These are phyloP conservation scores for Mionectes macconnelli DNA, from an alignment of 2,113 vertebrate genomes.

Conservation along the genomic window DNA sequence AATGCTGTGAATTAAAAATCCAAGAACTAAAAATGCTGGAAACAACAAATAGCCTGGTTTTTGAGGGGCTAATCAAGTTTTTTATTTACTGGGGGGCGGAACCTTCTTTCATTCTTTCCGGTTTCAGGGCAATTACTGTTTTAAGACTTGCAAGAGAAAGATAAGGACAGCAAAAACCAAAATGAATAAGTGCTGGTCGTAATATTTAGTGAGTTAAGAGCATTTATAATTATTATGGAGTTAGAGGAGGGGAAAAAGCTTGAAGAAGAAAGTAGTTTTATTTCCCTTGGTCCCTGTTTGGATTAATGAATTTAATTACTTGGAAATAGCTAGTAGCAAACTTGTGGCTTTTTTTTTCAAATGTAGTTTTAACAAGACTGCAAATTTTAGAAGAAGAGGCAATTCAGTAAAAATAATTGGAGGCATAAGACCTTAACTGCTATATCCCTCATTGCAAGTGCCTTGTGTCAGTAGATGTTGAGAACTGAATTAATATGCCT, in stretches of 20 bases:
- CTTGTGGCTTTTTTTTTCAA: constrained; percentile 20
- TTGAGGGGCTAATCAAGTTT: neutral
- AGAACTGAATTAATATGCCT: neutral
- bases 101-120: neutral
- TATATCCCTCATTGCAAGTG: neutral
- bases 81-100: neutral
- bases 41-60: neutral
- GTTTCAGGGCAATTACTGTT: neutral
- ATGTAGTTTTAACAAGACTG: constrained; percentile 10
- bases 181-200: neutral
- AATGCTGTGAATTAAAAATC: neutral
- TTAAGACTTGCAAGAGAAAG: constrained; percentile 17
- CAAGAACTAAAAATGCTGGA: neutral
- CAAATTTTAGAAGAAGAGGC: neutral
- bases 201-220: neutral
- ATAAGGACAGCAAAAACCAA: neutral
- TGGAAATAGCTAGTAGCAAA: constrained; percentile 21
- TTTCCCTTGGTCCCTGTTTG: constrained; percentile 21
- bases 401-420: constrained; percentile 34
- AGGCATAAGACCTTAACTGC: neutral
- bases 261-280: constrained; percentile 18
- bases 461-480: neutral
- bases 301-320: constrained; percentile 50
- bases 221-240: neutral
- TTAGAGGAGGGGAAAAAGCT: neutral